Base-by-base conservation (phyloP, 2,113 vertebrate species). In the Sporophila hypoxantha region DNA sequence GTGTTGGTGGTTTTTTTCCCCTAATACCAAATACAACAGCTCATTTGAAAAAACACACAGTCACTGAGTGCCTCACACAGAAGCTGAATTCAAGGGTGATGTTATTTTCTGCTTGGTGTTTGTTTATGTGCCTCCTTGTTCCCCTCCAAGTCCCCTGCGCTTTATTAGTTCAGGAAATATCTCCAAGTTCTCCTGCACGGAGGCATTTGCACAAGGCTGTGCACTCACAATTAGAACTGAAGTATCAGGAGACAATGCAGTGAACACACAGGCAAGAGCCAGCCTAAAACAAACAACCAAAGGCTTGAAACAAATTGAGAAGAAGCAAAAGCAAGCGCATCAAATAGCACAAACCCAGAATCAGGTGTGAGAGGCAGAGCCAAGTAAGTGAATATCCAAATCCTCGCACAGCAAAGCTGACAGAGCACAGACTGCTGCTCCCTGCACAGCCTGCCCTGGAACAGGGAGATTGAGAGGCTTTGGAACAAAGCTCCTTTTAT, bases 291-390 rank as follows among this genome's bases (percentile, higher is more conserved):
- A 95, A 91, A 90, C 87, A 95, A 91, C 94, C 87, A 93, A 96
- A 95, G 86, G 90, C 93, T 89, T 91, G 89, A 95, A 95, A 96
- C 94, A 96, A 96, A 96, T 75, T 88, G 92, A 94, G 94, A 85
- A 88, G 94, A 89, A 96, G 95, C 82, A 89, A 94, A 95, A 95
- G 2, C 91, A 94, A 93, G 76, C 37, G 87, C 86, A 94, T 84
- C 93, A 95, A 94, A 95, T 17, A 94, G 96, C 93, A 96, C 65
- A 84, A 94, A 3, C 4, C 0, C 89, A 78, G 91, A 95, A 69
- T 82, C 91, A 89, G 95, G 95, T 94, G 90, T 30, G 93, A 95
- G 87, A 96, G 92, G 94, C 95, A 94, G 49, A 95, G 92, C 34
- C 44, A 17, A 92, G 90, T 82, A 90, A 95, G 93, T 61, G 92